Base-by-base conservation (phyloP, 2,888 invertebrate species). In the Steinernema carpocapsae region DNA sequence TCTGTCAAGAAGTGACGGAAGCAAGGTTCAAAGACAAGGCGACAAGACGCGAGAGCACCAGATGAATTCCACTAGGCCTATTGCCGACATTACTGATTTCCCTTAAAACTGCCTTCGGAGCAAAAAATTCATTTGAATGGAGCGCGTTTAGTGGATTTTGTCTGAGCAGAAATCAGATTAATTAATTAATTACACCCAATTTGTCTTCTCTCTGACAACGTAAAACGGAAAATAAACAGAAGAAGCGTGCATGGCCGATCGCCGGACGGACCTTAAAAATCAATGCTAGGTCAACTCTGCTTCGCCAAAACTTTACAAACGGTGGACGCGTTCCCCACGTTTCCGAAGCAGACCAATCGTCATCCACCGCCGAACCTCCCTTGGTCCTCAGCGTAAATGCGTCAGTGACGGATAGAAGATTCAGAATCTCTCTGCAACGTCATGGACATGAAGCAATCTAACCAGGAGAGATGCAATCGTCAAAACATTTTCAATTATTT, bases 401-500 rank as follows among this genome's bases (percentile, higher is more conserved):
- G 48, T 48, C 48, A 48, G 48, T 48, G n/a, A 37, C 37, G 10
- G 37, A 37, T 37, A 48, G 56, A 14, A 7, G 12, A 56, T 64
- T 37, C 64, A 7, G 17, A 64, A 64, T 26, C 17, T 12, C 29
- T 19, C 64, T 29, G 64, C 64, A 64, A 24, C 56, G 26, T 56
- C 56, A 19, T 19, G 12, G 12, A 22, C 64, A 64, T 32, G 29
- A 32, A 32, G 64, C 32, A 22, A 29, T 64, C 37, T 32, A 37
- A 64, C 29, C 26, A 32, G 29, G 64, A 64, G 64, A 64, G 22
- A 56, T 26, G 64, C 64, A 32, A 6, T 64, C 64, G 64, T 64
- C 64, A 64, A 64, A 64, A 64, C 64, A 64, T 32, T 12, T 14
- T 64, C 64, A 64, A 64, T 64, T 14, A 64, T 64, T 64, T n/a